Conservation (phyloP, 2,113 vertebrate genomes). For the Lethenteron reissneri region DNA sequence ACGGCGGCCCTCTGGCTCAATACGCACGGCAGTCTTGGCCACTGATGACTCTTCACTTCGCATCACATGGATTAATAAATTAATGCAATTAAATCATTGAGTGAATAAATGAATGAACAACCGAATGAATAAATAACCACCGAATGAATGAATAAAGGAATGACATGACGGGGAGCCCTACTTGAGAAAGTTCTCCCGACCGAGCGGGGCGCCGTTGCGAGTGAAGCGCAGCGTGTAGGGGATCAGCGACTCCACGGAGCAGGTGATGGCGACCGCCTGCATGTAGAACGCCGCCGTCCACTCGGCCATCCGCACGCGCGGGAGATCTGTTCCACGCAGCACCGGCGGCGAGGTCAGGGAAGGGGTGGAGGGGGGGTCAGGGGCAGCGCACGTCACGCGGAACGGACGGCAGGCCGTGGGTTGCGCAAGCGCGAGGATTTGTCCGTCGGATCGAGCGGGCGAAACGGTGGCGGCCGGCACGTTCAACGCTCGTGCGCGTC, state of each 20-base stretch:
- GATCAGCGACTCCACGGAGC: slow-evolving; percentile 40
- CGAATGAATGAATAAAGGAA: not conserved
- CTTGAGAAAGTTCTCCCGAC: slow-evolving; percentile 37
- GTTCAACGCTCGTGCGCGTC: no score
- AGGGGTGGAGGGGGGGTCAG: not conserved
- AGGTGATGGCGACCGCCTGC: slow-evolving; percentile 36
- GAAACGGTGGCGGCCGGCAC: no score
- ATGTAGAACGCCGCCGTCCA: slow-evolving; percentile 32
- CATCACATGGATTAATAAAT: not conserved
- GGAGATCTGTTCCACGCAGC: slow-evolving; percentile 25
- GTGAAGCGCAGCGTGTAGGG: slow-evolving; percentile 49
- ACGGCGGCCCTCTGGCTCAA: no score
- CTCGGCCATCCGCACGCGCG: slow-evolving; percentile 45
- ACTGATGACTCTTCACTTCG: no score
- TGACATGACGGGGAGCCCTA: slow-evolving; percentile 17
- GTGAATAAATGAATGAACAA: not conserved
- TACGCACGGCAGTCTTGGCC: no score
- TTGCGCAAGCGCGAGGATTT: no score
- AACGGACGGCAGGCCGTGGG: not conserved
- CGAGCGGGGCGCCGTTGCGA: slow-evolving; percentile 25
- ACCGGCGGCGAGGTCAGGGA: no score
- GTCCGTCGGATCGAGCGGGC: no score
- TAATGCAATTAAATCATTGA: not conserved
- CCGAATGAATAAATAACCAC: not conserved
- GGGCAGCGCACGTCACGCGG: not conserved